Conservation (phyloP, 2,888 invertebrate genomes). For the Thereva unica region DNA sequence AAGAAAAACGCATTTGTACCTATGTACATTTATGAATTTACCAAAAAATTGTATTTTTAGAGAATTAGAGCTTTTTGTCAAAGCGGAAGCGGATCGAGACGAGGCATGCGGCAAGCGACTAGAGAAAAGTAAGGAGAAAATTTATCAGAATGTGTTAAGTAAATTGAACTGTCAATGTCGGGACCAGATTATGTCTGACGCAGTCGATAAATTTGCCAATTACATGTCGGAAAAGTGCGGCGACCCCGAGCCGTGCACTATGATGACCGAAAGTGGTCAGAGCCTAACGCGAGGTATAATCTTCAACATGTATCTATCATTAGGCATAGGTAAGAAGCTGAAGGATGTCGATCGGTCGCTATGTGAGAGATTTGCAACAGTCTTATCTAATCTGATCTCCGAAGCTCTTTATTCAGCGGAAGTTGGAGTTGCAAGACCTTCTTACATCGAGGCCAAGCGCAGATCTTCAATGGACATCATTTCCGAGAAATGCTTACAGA, state of each 20-base stretch:
- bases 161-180: constrained; percentile 20
- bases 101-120: not conserved
- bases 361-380: constrained; percentile 14
- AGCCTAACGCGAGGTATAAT: constrained; percentile 13
- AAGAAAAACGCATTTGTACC: no score
- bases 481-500: no score
- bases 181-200: constrained; percentile 15
- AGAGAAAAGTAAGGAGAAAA: not conserved
- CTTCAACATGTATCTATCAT: constrained; percentile 19
- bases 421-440: not conserved
- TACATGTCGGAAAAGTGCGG: constrained; percentile 2
- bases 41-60: no score
- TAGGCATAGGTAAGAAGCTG: constrained; percentile 1
- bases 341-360: constrained; percentile 1
- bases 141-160: not conserved
- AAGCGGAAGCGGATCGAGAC: not conserved
- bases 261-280: constrained; percentile 16
- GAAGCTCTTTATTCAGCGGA: constrained; percentile 2
- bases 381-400: constrained; percentile 22
- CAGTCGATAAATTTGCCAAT: constrained; percentile 22
- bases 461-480: no score
- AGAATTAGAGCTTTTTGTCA: not conserved
- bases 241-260: not conserved
- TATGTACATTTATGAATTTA: no score
- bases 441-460: no score